Evolutionary conservation across 1,140 invertebrate species (phyloP).

Genomic region (Anthonomus grandis): DNA sequence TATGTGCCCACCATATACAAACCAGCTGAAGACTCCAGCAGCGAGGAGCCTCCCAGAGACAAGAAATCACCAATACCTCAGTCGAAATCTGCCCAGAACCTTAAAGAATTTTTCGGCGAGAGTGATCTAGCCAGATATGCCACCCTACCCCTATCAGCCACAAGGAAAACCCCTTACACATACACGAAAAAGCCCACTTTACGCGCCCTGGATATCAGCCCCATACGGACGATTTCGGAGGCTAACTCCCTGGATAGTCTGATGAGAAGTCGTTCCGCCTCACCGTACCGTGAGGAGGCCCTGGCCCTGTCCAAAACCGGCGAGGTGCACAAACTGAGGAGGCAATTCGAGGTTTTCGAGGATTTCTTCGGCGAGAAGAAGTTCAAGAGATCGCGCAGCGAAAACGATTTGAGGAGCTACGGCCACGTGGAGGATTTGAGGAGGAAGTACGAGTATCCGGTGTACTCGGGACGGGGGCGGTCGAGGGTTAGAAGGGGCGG

Average conservation of each 20-base stretch:
- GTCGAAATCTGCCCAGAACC: conserved; percentile 68
- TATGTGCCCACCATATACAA: conserved; percentile 54
- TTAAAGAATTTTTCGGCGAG: conserved; percentile 78
- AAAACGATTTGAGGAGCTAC: conserved; percentile 65
- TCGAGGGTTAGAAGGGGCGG: conserved; percentile 54
- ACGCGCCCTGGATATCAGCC: conserved; percentile 35
- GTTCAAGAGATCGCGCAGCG: conserved; percentile 62
- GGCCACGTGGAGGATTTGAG: conserved; percentile 58
- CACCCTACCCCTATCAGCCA: conserved; percentile 42
- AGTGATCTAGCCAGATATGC: conserved; percentile 49
- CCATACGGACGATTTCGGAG: conserved; percentile 36
- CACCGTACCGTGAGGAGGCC: conserved; percentile 68
- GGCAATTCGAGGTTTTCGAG: conserved; percentile 65
- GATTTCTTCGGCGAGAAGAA: conserved; percentile 39
- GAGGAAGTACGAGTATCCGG: conserved; percentile 57
- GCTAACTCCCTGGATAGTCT: conserved; percentile 62
- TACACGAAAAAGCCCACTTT: conserved; percentile 34
- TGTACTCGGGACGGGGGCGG: conserved; percentile 47
- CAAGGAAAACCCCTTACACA: conserved; percentile 34
- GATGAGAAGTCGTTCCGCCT: conserved; percentile 61
- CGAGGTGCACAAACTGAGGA: conserved; percentile 68
- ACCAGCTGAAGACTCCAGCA: conserved; percentile 48
- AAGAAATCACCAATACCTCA: conserved; percentile 33
- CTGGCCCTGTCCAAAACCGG: conserved; percentile 67
- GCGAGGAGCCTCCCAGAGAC: conserved; percentile 12